Evolutionary conservation across 1,140 invertebrate genomes (phyloP).

Genomic region (Schlechtendalia chinensis): DNA sequence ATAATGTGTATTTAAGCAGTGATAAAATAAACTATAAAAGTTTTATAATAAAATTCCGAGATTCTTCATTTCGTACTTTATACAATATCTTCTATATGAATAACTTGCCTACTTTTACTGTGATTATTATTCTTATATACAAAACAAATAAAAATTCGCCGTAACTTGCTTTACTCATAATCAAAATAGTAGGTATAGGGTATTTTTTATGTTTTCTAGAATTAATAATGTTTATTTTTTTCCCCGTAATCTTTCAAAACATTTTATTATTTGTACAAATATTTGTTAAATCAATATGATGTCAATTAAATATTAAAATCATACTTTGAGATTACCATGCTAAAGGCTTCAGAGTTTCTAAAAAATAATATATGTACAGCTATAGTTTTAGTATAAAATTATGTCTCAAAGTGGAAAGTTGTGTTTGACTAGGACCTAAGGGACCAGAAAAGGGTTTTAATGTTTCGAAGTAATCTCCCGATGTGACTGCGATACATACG

Average conservation of each 20-base stretch:
- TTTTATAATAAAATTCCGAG: background rate
- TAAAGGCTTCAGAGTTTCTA: background rate
- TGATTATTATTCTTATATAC: background rate
- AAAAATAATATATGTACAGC: background rate
- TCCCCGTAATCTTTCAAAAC: background rate
- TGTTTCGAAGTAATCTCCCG: constrained; percentile 6
- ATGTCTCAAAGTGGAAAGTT: constrained; percentile 38
- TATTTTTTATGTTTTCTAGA: background rate
- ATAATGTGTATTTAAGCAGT: background rate
- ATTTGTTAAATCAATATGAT: constrained; percentile 13
- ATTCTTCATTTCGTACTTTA: background rate
- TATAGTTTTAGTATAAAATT: constrained; percentile 1
- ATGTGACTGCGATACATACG: background rate
- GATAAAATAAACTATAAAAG: background rate
- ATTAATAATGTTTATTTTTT: background rate
- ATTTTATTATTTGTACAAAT: background rate
- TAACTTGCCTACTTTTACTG: background rate
- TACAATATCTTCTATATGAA: background rate
- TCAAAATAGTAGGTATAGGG: background rate
- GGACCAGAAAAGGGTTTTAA: constrained; percentile 29
- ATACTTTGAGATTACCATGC: background rate
- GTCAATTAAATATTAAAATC: background rate
- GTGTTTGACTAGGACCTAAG: constrained; percentile 1
- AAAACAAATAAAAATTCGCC: background rate
- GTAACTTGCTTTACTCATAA: background rate